Evolutionary conservation across 2,888 invertebrate genomes (phyloP), one percentile per base, ranked within the genome.

Genomic region (Diarsia rubi): DNA sequence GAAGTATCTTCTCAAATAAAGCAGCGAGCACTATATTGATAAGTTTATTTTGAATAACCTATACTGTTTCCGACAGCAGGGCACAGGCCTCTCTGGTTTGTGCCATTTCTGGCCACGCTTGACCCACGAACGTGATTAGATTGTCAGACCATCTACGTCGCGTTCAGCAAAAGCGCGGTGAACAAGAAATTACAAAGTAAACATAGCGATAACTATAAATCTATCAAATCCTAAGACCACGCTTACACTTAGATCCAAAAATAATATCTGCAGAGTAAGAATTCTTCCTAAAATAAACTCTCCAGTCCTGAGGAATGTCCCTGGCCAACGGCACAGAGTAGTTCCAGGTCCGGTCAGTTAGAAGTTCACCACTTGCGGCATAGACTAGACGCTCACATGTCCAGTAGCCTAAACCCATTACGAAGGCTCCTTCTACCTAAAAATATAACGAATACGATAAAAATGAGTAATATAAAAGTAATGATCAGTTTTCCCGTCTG

Each of bases 291-390:
- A 98, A 97, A 69, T 97, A 97, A 0, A 98, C 95, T 72, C 98
- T 97, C 84, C 98, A 98, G 91, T 98, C 98, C 44, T 97, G 96
- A 0, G 98, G 98, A 83, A 98, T 98, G 85, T 98, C 98, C 89
- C 97, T 98, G 0, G 97, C 97, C 11, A 97, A 97, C 0, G 98
- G 98, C 0, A 97, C 97, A 87, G 97, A 97, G 89, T 98, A 98
- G 82, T 97, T 97, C 98, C 98, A 98, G 6, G 98, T 98, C 62
- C 98, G 97, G 86, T 98, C 97, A 0, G 98, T 98, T 5, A 98
- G 93, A 2, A 98, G 90, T 88, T 97, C 96, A 0, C 98, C 98
- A 0, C 97, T 97, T 0, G 96, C 94, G 81, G 98, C 97, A 78
- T 97, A 97, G 0, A 97, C 94, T 59, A 98, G 90, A 77, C 98